phyloP scores from a whole-genome alignment of 2,888 invertebrate species.

The Eustalomyia histrio region DNA sequence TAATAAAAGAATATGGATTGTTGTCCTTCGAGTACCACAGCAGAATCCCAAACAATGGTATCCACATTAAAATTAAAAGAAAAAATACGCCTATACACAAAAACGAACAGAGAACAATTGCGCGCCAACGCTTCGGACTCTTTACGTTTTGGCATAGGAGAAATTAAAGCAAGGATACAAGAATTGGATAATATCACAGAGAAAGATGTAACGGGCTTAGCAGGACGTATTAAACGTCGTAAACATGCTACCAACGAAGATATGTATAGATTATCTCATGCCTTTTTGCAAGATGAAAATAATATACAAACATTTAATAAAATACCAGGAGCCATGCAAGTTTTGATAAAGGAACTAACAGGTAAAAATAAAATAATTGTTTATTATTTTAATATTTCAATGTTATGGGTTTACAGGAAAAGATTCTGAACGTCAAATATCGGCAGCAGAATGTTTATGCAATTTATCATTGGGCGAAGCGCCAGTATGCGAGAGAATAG shows the following conservation, averaged over 20 bases:
- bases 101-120: constrained; percentile 69
- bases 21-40: neutral
- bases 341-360: constrained; percentile 76
- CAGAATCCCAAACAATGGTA: constrained; percentile 14
- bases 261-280: constrained; percentile 75
- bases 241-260: constrained; percentile 76
- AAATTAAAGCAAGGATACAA: constrained; percentile 71
- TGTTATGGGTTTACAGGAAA: constrained; percentile 67
- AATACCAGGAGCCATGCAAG: constrained; percentile 75
- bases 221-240: constrained; percentile 75
- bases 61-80: constrained; percentile 67
- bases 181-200: constrained; percentile 73
- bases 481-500: constrained; percentile 75
- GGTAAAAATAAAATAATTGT: constrained; percentile 67
- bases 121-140: constrained; percentile 72
- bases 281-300: constrained; percentile 74
- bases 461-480: constrained; percentile 76
- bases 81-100: constrained; percentile 72
- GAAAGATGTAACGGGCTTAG: constrained; percentile 75
- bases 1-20: constrained; percentile 52
- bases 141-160: constrained; percentile 75
- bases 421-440: constrained; percentile 71
- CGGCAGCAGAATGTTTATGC: constrained; percentile 76
- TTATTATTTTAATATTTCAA: neutral
- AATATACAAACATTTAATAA: constrained; percentile 75